Evolutionary conservation across 2,888 invertebrate genomes (phyloP).

Genomic region (Petrolisthes cinctipes): DNA sequence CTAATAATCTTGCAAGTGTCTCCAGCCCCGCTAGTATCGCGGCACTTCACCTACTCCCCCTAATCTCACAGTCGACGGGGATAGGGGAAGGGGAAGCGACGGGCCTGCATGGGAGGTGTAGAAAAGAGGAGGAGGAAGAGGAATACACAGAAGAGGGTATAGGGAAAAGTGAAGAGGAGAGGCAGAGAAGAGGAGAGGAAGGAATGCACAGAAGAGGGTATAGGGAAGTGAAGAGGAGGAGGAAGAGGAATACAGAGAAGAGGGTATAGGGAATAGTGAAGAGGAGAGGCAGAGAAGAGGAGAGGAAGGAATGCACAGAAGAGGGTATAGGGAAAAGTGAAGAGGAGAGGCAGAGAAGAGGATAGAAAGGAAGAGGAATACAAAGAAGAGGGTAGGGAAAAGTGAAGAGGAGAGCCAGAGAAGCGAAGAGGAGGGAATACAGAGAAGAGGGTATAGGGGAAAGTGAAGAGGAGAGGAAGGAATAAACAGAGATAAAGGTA

Average conservation of each 20-base stretch:
- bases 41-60: slow-evolving; percentile 22
- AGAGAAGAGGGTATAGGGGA: not conserved
- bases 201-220: too few species aligned
- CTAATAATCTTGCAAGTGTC: slow-evolving; percentile 58
- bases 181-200: not conserved
- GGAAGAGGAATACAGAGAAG: not conserved
- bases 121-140: not conserved
- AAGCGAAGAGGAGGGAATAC: not conserved
- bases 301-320: too few species aligned
- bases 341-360: not conserved
- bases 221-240: not conserved
- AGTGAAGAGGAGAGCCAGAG: not conserved
- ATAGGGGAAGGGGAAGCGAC: not conserved
- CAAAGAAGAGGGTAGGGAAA: not conserved
- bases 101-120: not conserved
- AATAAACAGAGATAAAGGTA: not conserved
- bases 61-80: slow-evolving; percentile 28
- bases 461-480: too few species aligned
- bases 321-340: not conserved
- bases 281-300: not conserved
- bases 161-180: not conserved
- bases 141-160: not conserved
- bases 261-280: not conserved
- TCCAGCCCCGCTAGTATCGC: slow-evolving; percentile 31
- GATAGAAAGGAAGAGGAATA: not conserved